Percentiles rank a stretch among this genome's conserved stretches.
phyloP scores from a whole-genome alignment of 2,888 invertebrate genomes.

The Lydus trimaculatus region DNA sequence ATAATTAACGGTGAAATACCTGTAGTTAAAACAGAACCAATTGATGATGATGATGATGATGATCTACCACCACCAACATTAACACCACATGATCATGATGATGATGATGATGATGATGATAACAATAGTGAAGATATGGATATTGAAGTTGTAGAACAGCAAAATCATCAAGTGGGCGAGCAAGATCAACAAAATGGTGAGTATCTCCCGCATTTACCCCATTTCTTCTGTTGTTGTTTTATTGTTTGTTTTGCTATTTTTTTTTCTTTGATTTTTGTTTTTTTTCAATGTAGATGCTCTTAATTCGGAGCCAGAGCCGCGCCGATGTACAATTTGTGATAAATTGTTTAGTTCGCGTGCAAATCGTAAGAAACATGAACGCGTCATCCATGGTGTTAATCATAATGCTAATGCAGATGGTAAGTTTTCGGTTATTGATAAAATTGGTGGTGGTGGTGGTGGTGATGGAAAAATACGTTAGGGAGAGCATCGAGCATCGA shows the following conservation, averaged over 20 bases:
- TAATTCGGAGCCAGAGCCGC: constrained; percentile 19
- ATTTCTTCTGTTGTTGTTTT: constrained; percentile 10
- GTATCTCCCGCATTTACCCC: no score
- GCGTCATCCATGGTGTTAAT: constrained; percentile 38
- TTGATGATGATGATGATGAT: constrained; percentile 48
- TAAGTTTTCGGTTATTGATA: constrained; percentile 13
- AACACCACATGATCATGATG: constrained; percentile 39
- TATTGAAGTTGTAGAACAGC: constrained; percentile 9
- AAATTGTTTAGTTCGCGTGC: constrained; percentile 49
- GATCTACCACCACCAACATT: constrained; percentile 42
- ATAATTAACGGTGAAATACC: constrained; percentile 24
- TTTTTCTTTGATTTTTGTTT: constrained; percentile 2
- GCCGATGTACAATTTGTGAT: constrained; percentile 49
- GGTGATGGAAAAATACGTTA: no score
- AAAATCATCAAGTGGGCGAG: background rate
- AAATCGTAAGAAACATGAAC: constrained; percentile 53
- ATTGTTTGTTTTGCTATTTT: constrained; percentile 29
- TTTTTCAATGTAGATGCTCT: background rate
- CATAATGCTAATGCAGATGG: constrained; percentile 6
- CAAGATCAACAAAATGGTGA: constrained; percentile 16
- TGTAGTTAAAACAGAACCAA: constrained; percentile 37
- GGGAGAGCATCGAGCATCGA: no score
- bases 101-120: background rate
- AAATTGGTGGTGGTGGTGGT: constrained; percentile 4
- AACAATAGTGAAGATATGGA: constrained; percentile 13